Evolutionary conservation across 2,797 vertebrate genomes (phyloP), one percentile per base, ranked within the genome.

Genomic region (Loris lydekkerianus): DNA sequence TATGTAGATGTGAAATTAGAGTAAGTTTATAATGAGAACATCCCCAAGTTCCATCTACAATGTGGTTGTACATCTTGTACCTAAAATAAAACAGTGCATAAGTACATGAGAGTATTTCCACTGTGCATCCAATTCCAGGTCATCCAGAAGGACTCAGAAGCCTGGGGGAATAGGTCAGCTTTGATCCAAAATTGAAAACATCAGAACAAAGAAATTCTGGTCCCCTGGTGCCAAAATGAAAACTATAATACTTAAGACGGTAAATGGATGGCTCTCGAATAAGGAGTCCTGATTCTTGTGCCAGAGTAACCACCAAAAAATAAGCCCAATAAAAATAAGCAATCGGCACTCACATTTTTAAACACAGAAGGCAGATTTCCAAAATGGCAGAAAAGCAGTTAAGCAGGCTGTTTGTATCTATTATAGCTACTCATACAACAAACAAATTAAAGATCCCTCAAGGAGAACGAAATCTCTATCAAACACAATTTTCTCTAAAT

Each of bases 401-500:
- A 92, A 90, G 65, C 21, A 80, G 6, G 60, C 87, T 96, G 89
- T 97, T 94, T 94, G 5, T 61, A 94, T n/a, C 88, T 90, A 88
- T 89, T 95, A n/a, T 75, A 97, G 94, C 40, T 23, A 60, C 89
- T 81, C 84, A 88, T 72, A 97, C 94, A 86, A 94, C 72, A 95
- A 98, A 96, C 1, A 97, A 97, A 97, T 96, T 97, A 93, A 96
- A 94, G 85, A 97, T 94, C 93, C 95, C 83, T 97, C 97, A 96
- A 37, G 96, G 94, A 96, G 77, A 96, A 43, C 88, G 56, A 97
- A 96, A 97, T 97, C 72, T 81, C 93, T 86, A 97, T 97, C 56
- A 92, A 97, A 96, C 86, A 53, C 92, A 89, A 97, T 98, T 98
- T 97, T 97, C 76, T 96, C 97, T 95, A 87, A 17, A 96, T 97